Evolutionary conservation across 2,888 invertebrate genomes (phyloP), one percentile per base, ranked within the genome.

Genomic region (Ectropis crepuscularia): DNA sequence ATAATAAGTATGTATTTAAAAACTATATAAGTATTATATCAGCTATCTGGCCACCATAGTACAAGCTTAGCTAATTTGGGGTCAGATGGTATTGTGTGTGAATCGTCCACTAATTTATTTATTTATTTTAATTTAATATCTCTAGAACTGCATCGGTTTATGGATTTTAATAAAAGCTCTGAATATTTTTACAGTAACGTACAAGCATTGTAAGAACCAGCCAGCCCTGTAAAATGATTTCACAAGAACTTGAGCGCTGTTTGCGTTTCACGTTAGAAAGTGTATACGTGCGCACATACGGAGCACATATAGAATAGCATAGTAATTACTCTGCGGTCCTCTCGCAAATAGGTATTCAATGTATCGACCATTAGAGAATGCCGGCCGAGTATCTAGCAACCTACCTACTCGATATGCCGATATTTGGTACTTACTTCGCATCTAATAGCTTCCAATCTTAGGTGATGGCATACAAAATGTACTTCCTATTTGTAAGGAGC

Each of bases 221-320:
- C 39, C 75, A 79, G 53, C 81, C 80, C 79, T 81, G 61, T 37
- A 59, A 57, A 57, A 72, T 72, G 76, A 78, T 79, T 81, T 74
- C 76, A 68, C 74, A 79, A 76, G 74, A 69, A 72, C 65, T 74
- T 59, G 58, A 37, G 61, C 64, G 48, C 59, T 70, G 73, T 81
- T 81, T 81, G 75, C 74, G 57, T 73, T 74, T 63, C 68, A 73
- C 68, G 71, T 80, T 80, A 76, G 76, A 73, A 74, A 72, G 74
- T 71, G 71, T 70, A 60, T 50, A 47, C 63, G 58, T 64, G 58
- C 67, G 45, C 59, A 59, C 38, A 46, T 53, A 61, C 61, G 50
- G 50, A 36, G 57, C 55, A 68, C 57, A 65, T 55, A 16, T 51
- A 51, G 51, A 51, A 51, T 42, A 70, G 67, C 69, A 65, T 61